Conservation (phyloP, 2,888 invertebrate genomes). For the Dryobotodes eremita region DNA sequence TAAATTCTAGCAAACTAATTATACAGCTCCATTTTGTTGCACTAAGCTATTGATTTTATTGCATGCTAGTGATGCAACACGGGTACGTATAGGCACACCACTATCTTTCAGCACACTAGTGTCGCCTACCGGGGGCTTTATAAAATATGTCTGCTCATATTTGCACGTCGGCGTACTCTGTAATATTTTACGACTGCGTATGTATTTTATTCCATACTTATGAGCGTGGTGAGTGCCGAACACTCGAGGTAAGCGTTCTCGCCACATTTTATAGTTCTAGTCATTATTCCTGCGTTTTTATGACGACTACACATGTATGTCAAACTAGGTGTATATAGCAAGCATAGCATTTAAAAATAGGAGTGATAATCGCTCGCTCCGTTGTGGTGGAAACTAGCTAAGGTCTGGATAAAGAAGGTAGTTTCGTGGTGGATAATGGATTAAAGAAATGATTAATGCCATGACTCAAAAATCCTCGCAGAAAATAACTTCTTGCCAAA, state of each 20-base stretch:
- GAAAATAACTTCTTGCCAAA: too few relatives aligned
- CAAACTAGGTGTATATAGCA: not conserved
- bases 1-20: not conserved
- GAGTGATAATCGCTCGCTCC: not conserved
- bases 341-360: slow-evolving; percentile 5
- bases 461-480: too few relatives aligned
- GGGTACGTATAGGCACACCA: not conserved
- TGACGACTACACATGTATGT: slow-evolving; percentile 21
- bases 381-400: not conserved
- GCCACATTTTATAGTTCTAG: slow-evolving; percentile 51
- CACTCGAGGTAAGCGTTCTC: slow-evolving; percentile 24
- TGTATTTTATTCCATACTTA: slow-evolving; percentile 50
- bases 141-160: slow-evolving; percentile 15
- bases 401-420: not conserved
- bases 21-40: not conserved
- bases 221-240: slow-evolving; percentile 31
- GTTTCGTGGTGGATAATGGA: not conserved
- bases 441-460: too few relatives aligned
- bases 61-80: not conserved
- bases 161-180: slow-evolving; percentile 4
- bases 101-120: not conserved
- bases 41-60: not conserved
- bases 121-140: too few relatives aligned
- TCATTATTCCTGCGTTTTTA: slow-evolving; percentile 42
- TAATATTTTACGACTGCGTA: slow-evolving; percentile 42